Base-by-base conservation (phyloP, 2,888 invertebrate species). In the Zhuqinia jingwanae region DNA sequence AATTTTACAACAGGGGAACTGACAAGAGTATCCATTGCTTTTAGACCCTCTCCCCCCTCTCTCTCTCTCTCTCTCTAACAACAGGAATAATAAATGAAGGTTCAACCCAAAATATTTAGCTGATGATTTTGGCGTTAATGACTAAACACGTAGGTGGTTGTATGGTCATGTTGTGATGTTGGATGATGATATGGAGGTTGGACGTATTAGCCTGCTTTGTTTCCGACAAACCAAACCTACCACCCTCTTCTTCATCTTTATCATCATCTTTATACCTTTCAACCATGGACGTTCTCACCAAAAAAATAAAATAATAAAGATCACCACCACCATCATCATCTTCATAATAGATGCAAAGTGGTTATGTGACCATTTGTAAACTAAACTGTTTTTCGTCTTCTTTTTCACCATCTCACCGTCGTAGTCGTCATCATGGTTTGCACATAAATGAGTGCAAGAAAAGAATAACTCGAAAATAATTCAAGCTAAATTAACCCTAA, bases 81-180 rank as follows among this genome's bases (percentile, higher is more conserved):
- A 75, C 47, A 58, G 73, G 81, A 75, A 83, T 83, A 76, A 76
- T 83, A 83, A 83, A 83, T 83, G 75, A 76, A 63, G 83, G 75
- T 65, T 83, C 83, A 65, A 58, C 76, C 76, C 83, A 65, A 63
- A 83, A 63, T 63, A 81, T 75, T 82, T 73, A 60, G 47, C 81
- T 60, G 73, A 75, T 75, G 73, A 82, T 82, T 73, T 82, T 73
- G 73, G 73, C 73, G 81, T 73, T 82, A 82, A 82, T 82, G 81
- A 82, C 81, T 58, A 75, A 70, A 73, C 81, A 82, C 73, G 81
- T 82, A 82, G 81, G 81, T 82, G 81, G 81, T 75, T 53, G 56
- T 75, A 30, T 56, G 36, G 36, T 36, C 36, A 36, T 36, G 36
- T 36, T 75, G 20, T 75, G 8, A 36, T 36, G 56, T 75, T 75